phyloP scores from a whole-genome alignment of 2,888 invertebrate species.

The Drosophila infuscata region DNA sequence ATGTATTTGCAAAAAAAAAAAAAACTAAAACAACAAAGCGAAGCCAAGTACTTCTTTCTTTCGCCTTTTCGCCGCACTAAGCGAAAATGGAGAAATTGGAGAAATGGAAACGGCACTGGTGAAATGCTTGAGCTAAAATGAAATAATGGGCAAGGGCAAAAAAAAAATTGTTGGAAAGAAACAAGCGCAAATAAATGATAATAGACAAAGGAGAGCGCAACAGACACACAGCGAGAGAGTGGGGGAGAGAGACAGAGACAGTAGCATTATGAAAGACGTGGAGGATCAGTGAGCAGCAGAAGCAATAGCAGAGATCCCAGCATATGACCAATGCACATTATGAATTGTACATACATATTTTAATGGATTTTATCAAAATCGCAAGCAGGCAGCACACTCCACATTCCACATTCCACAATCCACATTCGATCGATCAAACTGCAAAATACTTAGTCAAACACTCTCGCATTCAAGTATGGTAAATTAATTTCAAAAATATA shows the following conservation, averaged over 20 bases:
- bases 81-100: conserved; percentile 73
- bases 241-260: background rate
- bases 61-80: conserved; percentile 53
- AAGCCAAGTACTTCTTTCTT: conserved; percentile 34
- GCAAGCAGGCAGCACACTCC: conserved; percentile 22
- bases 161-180: conserved; percentile 39
- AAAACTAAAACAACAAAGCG: conserved; percentile 48
- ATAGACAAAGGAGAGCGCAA: conserved; percentile 28
- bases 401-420: background rate
- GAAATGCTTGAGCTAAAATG: conserved; percentile 39
- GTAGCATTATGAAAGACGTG: conserved; percentile 15
- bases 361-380: conserved; percentile 6
- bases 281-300: conserved; percentile 8
- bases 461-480: background rate
- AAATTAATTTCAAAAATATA: too few species aligned
- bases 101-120: conserved; percentile 58
- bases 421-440: conserved; percentile 3
- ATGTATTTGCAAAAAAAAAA: conserved; percentile 40
- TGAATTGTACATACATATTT: conserved; percentile 9
- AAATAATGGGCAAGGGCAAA: conserved; percentile 60
- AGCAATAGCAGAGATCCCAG: conserved; percentile 27
- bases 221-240: conserved; percentile 15
- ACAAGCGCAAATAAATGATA: conserved; percentile 23
- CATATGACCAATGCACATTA: conserved; percentile 20
- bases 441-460: conserved; percentile 1